These are phyloP conservation scores for Gasterosteus nipponicus DNA, from an alignment of 2,113 vertebrate species.

Conservation along the genomic window DNA sequence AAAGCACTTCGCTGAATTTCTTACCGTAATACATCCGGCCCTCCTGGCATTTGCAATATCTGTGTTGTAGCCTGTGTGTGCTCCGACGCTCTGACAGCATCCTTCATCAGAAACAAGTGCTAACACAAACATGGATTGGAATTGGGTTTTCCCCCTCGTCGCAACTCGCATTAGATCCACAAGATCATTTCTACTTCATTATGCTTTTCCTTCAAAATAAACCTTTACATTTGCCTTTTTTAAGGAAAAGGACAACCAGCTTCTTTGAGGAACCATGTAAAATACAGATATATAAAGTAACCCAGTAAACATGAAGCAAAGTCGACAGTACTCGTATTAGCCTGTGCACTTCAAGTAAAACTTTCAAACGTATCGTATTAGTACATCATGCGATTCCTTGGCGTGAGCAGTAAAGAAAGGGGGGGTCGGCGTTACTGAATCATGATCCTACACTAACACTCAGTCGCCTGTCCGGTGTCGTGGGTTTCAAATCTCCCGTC, in stretches of 20 bases:
- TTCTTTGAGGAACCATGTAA: neutral
- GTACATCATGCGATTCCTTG: neutral
- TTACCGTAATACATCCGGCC: neutral
- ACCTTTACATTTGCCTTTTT: neutral
- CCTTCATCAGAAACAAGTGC: slow-evolving; percentile 26
- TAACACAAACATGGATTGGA: slow-evolving; percentile 24
- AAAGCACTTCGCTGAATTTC: slow-evolving; percentile 35
- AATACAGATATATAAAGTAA: neutral
- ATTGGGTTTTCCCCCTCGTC: neutral
- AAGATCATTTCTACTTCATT: neutral
- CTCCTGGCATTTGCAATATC: slow-evolving; percentile 26
- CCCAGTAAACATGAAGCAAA: neutral
- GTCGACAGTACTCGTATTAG: neutral
- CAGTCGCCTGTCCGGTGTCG: slow-evolving; percentile 48
- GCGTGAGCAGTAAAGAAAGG: slow-evolving; percentile 37
- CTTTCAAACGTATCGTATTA: neutral
- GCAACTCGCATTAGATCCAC: neutral
- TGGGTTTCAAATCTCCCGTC: slow-evolving; percentile 75
- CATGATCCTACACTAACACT: slow-evolving; percentile 33
- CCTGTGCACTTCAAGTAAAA: neutral
- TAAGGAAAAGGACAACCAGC: neutral
- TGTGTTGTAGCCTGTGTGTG: slow-evolving; percentile 12
- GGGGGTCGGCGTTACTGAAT: slow-evolving; percentile 62
- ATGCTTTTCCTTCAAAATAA: neutral
- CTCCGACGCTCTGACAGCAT: slow-evolving; percentile 7